Base-by-base conservation (phyloP, 2,113 vertebrate genomes). In the Macroglossus sobrinus region DNA sequence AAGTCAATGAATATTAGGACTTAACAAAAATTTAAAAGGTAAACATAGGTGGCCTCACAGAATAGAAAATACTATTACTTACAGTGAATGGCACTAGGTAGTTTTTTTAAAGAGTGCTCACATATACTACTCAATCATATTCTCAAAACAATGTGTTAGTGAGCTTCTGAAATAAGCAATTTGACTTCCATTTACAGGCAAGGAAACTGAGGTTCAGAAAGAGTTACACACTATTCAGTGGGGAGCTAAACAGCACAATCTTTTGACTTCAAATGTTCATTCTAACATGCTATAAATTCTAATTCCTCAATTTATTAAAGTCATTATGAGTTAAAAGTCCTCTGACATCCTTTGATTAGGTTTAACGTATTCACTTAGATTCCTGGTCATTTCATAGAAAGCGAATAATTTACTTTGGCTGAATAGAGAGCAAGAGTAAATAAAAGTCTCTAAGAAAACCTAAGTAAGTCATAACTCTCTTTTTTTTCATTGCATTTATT, bases 121-220 rank as follows among this genome's bases (percentile, higher is more conserved):
- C 15, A 84, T 59, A 64, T 40, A 69, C 86, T 72, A 89, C n/a
- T 89, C 22, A 87, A 75, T 78, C 47, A 93, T 50, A 84, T 66
- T 82, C 81, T 92, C 64, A 75, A 92, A 95, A 90, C 43, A 55
- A 14, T 76, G 35, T 68, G 21, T 28, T 63, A 55, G 43, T 84
- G 45, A 74, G 33, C 50, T 80, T 92, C 69, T 91, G 43, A 91
- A 85, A 26, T 22, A 75, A 68, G n/a, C 64, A n/a, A 28, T n/a
- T 66, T 76, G 68, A 91, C 38, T 95, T 55, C 85, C 86, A 93
- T 94, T 94, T 94, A 84, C 78, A 95, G 74, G 93, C 61, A 95
- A 97, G 91, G 78, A 96, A 97, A 94, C 91, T 91, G 91, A 97
- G 96, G 93, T 91, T 85, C 63, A 93, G 89, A 94, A 82, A 86